A percentile compares a stretch with the other conserved stretches of the same genome.
phyloP scores from a whole-genome alignment of 1,140 invertebrate genomes.

The Apolygus lucorum region DNA sequence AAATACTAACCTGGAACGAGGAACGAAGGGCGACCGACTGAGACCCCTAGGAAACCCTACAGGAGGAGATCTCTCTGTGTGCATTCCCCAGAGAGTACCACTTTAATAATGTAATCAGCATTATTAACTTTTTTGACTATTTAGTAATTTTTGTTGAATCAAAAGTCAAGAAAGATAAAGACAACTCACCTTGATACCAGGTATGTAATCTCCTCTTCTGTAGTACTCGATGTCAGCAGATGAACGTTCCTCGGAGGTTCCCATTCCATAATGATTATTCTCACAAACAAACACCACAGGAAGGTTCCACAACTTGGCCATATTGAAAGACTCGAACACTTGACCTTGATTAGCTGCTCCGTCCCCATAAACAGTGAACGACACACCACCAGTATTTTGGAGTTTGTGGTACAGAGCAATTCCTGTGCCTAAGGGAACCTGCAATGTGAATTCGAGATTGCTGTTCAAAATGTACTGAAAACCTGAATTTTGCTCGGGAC shows the following conservation, averaged over 20 bases:
- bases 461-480: no score
- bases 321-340: conserved; percentile 53
- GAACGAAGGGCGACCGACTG: no score
- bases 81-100: no score
- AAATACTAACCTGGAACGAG: no score
- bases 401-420: conserved; percentile 63
- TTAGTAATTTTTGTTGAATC: no score
- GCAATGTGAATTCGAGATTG: not conserved
- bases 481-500: no score
- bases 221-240: conserved; percentile 61
- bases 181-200: conserved; percentile 55
- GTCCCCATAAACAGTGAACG: conserved; percentile 62
- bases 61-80: no score
- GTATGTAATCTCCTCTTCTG: conserved; percentile 64
- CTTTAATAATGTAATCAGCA: no score
- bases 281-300: conserved; percentile 68
- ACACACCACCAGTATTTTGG: conserved; percentile 45
- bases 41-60: no score
- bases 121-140: no score
- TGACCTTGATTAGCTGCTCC: conserved; percentile 64
- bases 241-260: conserved; percentile 55
- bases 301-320: conserved; percentile 65
- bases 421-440: conserved; percentile 54
- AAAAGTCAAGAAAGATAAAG: no score
- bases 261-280: conserved; percentile 76